Evolutionary conservation across 2,888 invertebrate genomes (phyloP), one percentile per base, ranked within the genome.

Genomic region (Drosophila fulvimacula): DNA sequence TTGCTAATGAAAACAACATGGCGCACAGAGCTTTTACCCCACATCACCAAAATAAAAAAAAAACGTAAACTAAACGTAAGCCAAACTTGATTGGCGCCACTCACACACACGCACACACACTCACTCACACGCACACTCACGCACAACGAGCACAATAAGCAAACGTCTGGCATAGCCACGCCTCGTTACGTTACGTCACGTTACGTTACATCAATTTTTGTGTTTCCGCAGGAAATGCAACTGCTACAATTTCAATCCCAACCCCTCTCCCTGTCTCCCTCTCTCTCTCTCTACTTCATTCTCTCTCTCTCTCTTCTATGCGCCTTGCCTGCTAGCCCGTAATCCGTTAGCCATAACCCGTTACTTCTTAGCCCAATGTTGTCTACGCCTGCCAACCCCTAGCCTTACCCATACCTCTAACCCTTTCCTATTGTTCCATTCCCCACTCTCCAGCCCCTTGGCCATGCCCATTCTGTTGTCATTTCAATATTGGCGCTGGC

Each of bases 171-270:
- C 57, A 49, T 17, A n/a, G 78, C 65, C 69, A 76, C 78, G 88
- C 75, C 83, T 83, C 83, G 83, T 84, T 84, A 83, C 85, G 83
- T 87, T 79, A 79, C 85, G 86, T 84, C 88, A 84, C 88, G 83
- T 84, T 85, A 84, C 88, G 83, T 84, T 88, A 82, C 82, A 84
- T 84, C 88, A 84, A 84, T 84, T 84, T 84, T 84, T 88, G 83
- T 84, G 88, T 88, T 84, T 84, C 83, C 83, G 86, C 83, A 77
- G 83, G 83, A 84, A 84, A 84, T 88, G 86, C 83, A 84, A 85
- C 80, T 85, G 80, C 82, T 79, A 81, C 81, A 78, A 68, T 69
- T 62, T 24, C 70, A 68, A 42, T 60, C 61, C 56, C 34, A 30
- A 10, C 10, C 46, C 15, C 21, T 51, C 3, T 11, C 7, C 15